These are phyloP conservation scores for Dysmachus trigonus DNA, from an alignment of 2,888 invertebrate species.

Conservation along the genomic window DNA sequence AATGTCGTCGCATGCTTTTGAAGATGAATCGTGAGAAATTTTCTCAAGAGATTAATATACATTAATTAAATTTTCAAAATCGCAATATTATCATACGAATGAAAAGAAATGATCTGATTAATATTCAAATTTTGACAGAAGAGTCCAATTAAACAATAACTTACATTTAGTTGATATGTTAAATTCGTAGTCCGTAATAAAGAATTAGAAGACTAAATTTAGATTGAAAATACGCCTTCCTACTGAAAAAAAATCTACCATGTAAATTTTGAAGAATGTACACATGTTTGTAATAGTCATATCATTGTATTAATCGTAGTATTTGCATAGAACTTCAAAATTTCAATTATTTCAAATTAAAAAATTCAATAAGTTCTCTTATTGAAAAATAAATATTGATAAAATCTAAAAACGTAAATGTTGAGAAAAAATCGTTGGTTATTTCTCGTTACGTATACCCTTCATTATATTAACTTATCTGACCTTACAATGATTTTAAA, in stretches of 20 bases:
- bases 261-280: background rate
- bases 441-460: background rate
- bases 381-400: too few species aligned
- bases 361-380: background rate
- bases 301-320: background rate
- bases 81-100: background rate
- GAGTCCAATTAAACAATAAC: background rate
- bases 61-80: background rate
- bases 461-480: background rate
- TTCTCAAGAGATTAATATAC: background rate
- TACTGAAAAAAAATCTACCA: background rate
- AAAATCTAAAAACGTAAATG: too few species aligned
- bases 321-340: background rate
- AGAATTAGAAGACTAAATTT: background rate
- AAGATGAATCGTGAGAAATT: background rate
- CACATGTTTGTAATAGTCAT: background rate
- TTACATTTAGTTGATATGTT: background rate
- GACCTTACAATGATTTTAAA: background rate
- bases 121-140: background rate
- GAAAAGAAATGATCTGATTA: background rate
- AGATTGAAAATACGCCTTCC: background rate
- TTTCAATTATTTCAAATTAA: background rate
- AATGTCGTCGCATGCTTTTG: background rate
- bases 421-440: too few species aligned
- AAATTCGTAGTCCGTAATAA: background rate